These are phyloP conservation scores for Drosophila yakuba DNA, from an alignment of 1,140 invertebrate species.

Conservation along the genomic window DNA sequence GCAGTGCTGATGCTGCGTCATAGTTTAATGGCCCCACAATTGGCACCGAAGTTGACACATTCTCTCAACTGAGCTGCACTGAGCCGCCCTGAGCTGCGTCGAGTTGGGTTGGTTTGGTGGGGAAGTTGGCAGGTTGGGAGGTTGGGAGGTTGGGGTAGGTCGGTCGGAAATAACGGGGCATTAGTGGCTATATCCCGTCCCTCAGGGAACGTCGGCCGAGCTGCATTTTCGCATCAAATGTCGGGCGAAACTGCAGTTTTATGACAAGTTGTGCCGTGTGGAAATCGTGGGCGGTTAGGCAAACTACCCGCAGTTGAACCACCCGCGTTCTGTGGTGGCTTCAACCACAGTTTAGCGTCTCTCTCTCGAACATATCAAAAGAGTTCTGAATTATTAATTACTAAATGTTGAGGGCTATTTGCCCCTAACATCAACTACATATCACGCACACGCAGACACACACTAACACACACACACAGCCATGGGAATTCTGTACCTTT, in stretches of 20 bases:
- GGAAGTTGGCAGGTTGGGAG: not conserved
- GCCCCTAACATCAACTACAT: constrained; percentile 35
- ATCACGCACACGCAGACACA: constrained; percentile 30
- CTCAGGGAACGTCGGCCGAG: not conserved
- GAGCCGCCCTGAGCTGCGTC: constrained; percentile 25
- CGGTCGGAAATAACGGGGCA: constrained; percentile 22
- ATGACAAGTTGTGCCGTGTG: constrained; percentile 10
- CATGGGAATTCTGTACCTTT: constrained; percentile 52
- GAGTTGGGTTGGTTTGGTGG: constrained; percentile 6
- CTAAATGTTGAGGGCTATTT: constrained; percentile 13
- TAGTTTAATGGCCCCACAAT: constrained; percentile 75
- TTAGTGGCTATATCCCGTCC: constrained; percentile 24
- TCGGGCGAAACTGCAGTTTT: constrained; percentile 22
- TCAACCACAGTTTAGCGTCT: constrained; percentile 28
- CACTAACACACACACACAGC: constrained; percentile 12
- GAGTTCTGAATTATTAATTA: constrained; percentile 49
- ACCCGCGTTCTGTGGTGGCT: not conserved
- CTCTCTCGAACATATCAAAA: constrained; percentile 60
- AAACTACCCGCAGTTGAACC: not conserved
- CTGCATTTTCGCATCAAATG: constrained; percentile 35
- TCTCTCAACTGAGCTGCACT: constrained; percentile 33
- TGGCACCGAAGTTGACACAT: constrained; percentile 67
- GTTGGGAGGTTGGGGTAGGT: not conserved
- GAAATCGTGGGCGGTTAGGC: constrained; percentile 10
- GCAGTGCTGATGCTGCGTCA: constrained; percentile 37